Evolutionary conservation across 1,140 invertebrate species (phyloP).

Genomic region (Plutomurus gul): DNA sequence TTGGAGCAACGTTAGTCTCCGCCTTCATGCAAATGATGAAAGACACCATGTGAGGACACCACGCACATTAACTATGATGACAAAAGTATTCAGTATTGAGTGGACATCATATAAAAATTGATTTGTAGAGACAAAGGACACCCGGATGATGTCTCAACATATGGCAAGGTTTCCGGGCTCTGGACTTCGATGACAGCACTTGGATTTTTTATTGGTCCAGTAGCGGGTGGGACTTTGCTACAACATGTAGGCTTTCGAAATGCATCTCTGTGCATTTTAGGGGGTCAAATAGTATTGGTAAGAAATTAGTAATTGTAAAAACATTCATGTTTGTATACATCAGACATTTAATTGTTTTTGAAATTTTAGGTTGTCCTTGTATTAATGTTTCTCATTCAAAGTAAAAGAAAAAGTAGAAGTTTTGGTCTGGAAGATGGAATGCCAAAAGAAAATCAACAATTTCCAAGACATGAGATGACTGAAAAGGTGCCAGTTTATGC

Average conservation of each 20-base stretch:
- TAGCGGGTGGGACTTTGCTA: conserved; percentile 73
- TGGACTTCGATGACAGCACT: conserved; percentile 84
- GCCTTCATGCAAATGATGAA: conserved; percentile 79
- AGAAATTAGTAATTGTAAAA: too few relatives aligned
- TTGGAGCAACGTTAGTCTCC: conserved; percentile 78
- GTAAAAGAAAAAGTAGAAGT: too few relatives aligned
- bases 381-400: too few relatives aligned
- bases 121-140: conserved; percentile 67
- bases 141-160: conserved; percentile 78
- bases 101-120: too few relatives aligned
- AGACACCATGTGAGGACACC: conserved; percentile 68
- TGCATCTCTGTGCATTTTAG: conserved; percentile 72
- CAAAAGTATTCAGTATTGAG: neutral
- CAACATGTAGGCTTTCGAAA: conserved; percentile 73
- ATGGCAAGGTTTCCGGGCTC: conserved; percentile 78
- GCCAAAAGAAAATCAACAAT: too few relatives aligned
- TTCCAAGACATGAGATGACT: too few relatives aligned
- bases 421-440: too few relatives aligned
- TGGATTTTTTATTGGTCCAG: conserved; percentile 82
- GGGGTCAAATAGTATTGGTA: conserved; percentile 69
- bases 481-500: too few relatives aligned
- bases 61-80: neutral
- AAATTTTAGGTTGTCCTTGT: neutral
- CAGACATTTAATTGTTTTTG: too few relatives aligned
- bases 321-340: too few relatives aligned